Evolutionary conservation across 2,888 invertebrate species (phyloP).

Genomic region (Notodonta ziczac): DNA sequence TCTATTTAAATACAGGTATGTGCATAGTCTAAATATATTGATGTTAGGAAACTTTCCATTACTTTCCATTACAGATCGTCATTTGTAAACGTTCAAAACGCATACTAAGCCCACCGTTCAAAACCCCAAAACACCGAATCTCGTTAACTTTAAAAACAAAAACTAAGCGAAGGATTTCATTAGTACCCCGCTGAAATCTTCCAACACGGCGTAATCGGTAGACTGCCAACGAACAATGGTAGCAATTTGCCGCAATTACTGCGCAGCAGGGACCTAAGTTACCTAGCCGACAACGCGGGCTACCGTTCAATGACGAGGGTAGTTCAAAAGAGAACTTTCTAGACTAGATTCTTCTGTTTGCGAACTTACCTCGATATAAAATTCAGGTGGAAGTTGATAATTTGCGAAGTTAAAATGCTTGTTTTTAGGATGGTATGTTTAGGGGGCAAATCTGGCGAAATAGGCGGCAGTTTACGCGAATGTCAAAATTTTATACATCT

Average conservation of each 20-base stretch:
- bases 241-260: conserved; percentile 73
- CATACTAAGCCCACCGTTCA: no score
- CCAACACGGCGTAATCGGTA: conserved; percentile 34
- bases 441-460: no score
- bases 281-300: conserved; percentile 25
- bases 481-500: no score
- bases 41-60: no score
- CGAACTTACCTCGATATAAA: conserved; percentile 15
- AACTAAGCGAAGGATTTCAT: conserved; percentile 35
- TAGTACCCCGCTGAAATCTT: conserved; percentile 26
- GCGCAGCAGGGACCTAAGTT: conserved; percentile 44
- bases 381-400: background rate
- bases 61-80: no score
- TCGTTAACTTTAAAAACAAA: conserved; percentile 22
- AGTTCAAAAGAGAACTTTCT: conserved; percentile 35
- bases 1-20: no score
- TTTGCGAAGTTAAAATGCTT: no score
- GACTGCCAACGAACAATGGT: conserved; percentile 60
- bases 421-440: no score
- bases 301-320: conserved; percentile 12
- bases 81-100: no score
- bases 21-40: no score
- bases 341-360: conserved; percentile 28
- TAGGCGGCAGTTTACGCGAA: no score
- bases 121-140: background rate